A percentile compares a stretch with the other conserved stretches of the same genome.
Conservation (phyloP, 2,888 invertebrate species). For the Dorcus parallelipipedus region DNA sequence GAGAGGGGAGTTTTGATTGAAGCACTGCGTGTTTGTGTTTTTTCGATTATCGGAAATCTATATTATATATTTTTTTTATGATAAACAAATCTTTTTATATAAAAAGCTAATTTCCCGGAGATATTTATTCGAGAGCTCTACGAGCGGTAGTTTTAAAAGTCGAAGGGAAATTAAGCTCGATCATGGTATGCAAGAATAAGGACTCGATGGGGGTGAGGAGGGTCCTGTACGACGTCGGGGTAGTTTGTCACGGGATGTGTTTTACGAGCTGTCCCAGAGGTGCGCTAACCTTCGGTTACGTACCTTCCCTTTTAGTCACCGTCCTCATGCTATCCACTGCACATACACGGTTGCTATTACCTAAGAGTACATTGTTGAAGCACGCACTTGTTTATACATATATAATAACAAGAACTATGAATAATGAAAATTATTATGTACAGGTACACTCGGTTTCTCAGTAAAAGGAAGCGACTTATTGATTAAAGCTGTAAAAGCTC, state of each 20-base stretch:
- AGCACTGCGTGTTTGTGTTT: too few relatives aligned
- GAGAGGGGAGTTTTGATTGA: too few relatives aligned
- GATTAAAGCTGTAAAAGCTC: too few relatives aligned
- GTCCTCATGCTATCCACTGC: conserved; percentile 3
- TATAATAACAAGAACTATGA: not conserved
- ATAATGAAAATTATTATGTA: too few relatives aligned
- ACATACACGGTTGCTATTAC: not conserved
- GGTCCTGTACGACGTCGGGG: conserved; percentile 7
- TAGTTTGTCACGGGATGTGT: conserved; percentile 49
- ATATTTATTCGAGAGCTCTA: too few relatives aligned
- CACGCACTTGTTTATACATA: conserved; percentile 1
- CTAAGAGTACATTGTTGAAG: conserved; percentile 1
- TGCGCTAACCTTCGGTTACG: conserved; percentile 50
- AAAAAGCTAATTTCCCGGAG: too few relatives aligned
- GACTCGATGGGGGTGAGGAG: conserved; percentile 5
- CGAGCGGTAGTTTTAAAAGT: not conserved
- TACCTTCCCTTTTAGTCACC: conserved; percentile 49
- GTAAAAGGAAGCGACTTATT: too few relatives aligned
- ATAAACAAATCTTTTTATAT: too few relatives aligned
- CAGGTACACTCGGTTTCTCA: too few relatives aligned
- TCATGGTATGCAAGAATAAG: conserved; percentile 19
- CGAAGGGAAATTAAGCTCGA: conserved; percentile 5
- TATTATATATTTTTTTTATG: too few relatives aligned
- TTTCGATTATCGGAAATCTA: too few relatives aligned
- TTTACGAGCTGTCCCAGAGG: conserved; percentile 50